Conservation (phyloP, 1,140 invertebrate genomes). For the Cotesia typhae region DNA sequence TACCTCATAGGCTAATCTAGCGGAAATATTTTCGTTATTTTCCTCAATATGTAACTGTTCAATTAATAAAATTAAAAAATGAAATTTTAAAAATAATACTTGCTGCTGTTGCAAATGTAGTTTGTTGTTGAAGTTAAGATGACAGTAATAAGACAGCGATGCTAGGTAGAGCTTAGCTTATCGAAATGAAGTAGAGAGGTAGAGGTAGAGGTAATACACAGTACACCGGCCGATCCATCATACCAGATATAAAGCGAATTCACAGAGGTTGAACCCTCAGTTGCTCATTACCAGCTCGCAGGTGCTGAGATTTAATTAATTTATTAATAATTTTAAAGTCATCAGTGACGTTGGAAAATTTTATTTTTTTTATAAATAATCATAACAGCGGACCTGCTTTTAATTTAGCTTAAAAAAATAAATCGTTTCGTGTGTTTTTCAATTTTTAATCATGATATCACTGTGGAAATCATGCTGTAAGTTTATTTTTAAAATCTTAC, state of each 20-base stretch:
- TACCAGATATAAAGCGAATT: conserved; percentile 48
- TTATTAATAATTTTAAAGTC: not conserved
- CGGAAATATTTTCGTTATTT: not conserved
- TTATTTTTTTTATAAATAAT: conserved; percentile 10
- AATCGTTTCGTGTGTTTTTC: not conserved
- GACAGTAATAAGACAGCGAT: conserved; percentile 1
- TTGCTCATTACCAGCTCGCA: conserved; percentile 34
- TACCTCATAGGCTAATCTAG: not conserved
- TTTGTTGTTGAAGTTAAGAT: not conserved
- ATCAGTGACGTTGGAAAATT: not conserved
- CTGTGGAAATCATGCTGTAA: conserved; percentile 52
- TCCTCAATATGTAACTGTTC: not conserved
- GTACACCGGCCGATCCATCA: conserved; percentile 22
- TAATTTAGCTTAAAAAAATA: no score
- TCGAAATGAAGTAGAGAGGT: conserved; percentile 6
- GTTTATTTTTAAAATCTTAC: conserved; percentile 28
- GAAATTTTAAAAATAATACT: not conserved
- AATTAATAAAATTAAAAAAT: not conserved
- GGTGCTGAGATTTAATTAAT: not conserved
- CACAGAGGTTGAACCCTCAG: conserved; percentile 44
- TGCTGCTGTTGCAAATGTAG: not conserved
- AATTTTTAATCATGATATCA: conserved; percentile 43
- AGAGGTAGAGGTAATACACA: conserved; percentile 8
- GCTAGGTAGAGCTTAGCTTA: conserved; percentile 18
- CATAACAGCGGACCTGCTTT: no score